phyloP scores from a whole-genome alignment of 2,113 vertebrate species.

The Micronycteris hirsuta region DNA sequence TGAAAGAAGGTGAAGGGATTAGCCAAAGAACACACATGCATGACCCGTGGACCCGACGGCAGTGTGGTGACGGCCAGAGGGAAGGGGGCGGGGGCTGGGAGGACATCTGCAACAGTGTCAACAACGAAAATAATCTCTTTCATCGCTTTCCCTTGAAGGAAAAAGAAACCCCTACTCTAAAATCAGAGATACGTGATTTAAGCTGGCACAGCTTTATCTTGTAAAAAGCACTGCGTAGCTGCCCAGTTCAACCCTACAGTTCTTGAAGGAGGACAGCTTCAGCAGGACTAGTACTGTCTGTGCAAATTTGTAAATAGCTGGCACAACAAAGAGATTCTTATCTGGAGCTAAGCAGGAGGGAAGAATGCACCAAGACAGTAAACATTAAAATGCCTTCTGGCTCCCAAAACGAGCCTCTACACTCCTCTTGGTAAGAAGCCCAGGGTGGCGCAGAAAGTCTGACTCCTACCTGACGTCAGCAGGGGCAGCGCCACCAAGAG shows the following conservation, averaged over 20 bases:
- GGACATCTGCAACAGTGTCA: too few species aligned
- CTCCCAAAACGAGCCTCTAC: accelerated
- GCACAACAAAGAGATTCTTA: neutral
- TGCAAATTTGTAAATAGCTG: neutral
- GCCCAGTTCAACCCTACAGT: neutral
- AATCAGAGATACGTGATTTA: neutral
- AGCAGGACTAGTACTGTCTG: neutral
- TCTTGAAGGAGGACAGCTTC: neutral
- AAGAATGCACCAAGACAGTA: neutral
- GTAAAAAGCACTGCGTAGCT: neutral
- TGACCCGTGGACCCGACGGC: too few species aligned
- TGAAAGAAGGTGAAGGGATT: too few species aligned
- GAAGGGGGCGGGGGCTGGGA: too few species aligned
- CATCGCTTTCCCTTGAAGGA: neutral
- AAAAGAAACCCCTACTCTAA: neutral
- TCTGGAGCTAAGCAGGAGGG: neutral
- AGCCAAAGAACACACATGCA: too few species aligned
- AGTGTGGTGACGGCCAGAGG: too few species aligned
- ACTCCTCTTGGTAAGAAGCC: accelerated
- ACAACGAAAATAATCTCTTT: neutral
- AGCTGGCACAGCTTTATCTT: neutral
- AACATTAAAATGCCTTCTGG: accelerated
- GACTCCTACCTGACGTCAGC: neutral
- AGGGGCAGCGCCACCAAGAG: accelerated
- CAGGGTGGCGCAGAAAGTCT: accelerated